Conservation (phyloP, 1,140 invertebrate genomes). For the Drosophila sturtevanti region DNA sequence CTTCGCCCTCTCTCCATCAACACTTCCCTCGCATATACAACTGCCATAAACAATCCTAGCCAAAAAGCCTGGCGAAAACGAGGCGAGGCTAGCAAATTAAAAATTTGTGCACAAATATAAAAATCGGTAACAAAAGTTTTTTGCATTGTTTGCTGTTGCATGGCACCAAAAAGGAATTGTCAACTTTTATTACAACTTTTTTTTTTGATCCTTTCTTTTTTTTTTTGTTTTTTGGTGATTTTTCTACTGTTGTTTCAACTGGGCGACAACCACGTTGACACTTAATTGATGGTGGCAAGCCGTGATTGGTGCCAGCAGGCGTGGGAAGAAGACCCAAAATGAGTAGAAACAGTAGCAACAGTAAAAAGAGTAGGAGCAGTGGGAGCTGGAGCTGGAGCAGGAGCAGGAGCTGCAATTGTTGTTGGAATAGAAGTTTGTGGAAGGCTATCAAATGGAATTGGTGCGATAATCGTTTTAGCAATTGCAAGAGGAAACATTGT, state of each 20-base stretch:
- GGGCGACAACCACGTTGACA: slow-evolving; percentile 62
- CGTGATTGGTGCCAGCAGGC: slow-evolving; percentile 73
- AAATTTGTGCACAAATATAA: slow-evolving; percentile 78
- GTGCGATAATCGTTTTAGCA: slow-evolving; percentile 78
- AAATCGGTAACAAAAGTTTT: slow-evolving; percentile 56
- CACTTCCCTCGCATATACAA: slow-evolving; percentile 27
- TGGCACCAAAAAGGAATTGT: slow-evolving; percentile 69
- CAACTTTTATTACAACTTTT: slow-evolving; percentile 76
- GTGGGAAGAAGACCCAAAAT: slow-evolving; percentile 5
- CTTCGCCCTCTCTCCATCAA: neutral
- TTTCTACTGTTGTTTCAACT: neutral
- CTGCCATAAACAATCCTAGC: slow-evolving; percentile 57
- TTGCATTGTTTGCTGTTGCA: slow-evolving; percentile 46
- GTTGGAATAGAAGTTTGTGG: neutral
- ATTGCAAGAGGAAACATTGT: slow-evolving; percentile 51
- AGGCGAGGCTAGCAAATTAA: slow-evolving; percentile 61
- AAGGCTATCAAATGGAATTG: slow-evolving; percentile 73
- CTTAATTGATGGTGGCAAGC: slow-evolving; percentile 79
- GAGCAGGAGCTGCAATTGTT: too few relatives aligned
- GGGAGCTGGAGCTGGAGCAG: neutral
- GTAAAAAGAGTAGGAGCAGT: neutral
- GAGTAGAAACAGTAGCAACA: neutral
- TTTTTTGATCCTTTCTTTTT: slow-evolving; percentile 19
- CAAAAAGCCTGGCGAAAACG: slow-evolving; percentile 23
- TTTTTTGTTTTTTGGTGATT: slow-evolving; percentile 38